Conservation (phyloP, 2,797 vertebrate species). For the Takifugu rubripes region DNA sequence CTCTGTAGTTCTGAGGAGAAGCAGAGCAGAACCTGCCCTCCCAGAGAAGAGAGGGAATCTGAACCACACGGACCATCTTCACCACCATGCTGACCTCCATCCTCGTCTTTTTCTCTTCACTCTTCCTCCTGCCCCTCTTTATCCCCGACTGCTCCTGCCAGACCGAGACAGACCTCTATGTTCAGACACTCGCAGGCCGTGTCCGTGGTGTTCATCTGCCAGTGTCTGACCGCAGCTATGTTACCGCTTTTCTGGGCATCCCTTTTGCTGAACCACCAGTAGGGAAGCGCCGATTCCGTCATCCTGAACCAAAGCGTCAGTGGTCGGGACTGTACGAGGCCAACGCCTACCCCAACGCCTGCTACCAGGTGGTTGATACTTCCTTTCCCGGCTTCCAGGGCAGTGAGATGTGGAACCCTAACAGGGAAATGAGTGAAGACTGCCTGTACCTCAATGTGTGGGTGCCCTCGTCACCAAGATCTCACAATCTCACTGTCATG, state of each 20-base stretch:
- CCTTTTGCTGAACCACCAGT: constrained; percentile 86
- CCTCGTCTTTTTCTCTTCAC: constrained; percentile 43
- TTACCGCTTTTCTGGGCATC: constrained; percentile 86
- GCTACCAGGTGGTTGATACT: constrained; percentile 85
- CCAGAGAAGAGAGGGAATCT: constrained; percentile 27
- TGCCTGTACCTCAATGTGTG: constrained; percentile 92
- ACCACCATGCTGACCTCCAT: constrained; percentile 58
- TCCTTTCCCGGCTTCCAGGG: constrained; percentile 85
- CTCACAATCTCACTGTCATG: constrained; percentile 83
- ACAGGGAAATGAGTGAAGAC: constrained; percentile 88
- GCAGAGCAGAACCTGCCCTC: constrained; percentile 34
- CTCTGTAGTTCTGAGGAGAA: constrained; percentile 53
- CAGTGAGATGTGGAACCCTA: constrained; percentile 95
- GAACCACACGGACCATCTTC: neutral
- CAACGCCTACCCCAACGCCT: constrained; percentile 77
- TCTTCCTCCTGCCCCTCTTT: constrained; percentile 51
- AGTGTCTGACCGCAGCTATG: constrained; percentile 70
- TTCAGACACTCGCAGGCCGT: constrained; percentile 73
- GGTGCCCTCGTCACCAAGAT: constrained; percentile 79
- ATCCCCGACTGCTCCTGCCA: constrained; percentile 61
- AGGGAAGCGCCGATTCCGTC: constrained; percentile 82
- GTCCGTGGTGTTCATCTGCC: constrained; percentile 76
- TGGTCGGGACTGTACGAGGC: constrained; percentile 81
- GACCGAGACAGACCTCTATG: constrained; percentile 71
- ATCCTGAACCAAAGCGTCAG: constrained; percentile 75